Percentiles rank a stretch among this genome's conserved stretches.
Evolutionary conservation across 2,888 invertebrate species (phyloP).

Genomic region (Heteromyza rotundicornis): DNA sequence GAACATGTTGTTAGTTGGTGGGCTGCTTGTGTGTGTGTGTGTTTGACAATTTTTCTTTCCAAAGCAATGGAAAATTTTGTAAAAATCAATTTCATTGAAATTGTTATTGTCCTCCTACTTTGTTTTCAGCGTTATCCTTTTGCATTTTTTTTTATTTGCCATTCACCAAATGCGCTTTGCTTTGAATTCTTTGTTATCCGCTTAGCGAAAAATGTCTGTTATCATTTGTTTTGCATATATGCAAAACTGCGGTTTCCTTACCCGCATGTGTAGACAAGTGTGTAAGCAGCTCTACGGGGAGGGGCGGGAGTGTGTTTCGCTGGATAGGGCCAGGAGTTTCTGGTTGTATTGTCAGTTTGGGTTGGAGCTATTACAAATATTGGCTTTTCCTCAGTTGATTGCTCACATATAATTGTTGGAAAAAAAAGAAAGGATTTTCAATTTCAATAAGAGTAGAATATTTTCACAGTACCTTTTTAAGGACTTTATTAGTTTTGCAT

Average conservation of each 20-base stretch:
- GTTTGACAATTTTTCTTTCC: too few species aligned
- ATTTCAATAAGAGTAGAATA: too few species aligned
- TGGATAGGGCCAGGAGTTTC: too few species aligned
- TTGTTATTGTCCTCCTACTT: neutral
- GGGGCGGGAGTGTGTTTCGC: too few species aligned
- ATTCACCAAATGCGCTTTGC: neutral
- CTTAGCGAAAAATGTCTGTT: neutral
- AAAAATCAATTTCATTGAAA: neutral
- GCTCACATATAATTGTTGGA: neutral
- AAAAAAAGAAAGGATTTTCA: too few species aligned
- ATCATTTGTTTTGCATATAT: neutral
- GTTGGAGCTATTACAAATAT: neutral
- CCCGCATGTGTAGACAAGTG: neutral
- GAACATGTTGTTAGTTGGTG: too few species aligned
- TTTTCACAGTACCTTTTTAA: too few species aligned
- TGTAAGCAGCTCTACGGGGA: too few species aligned
- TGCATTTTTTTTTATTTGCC: too few species aligned
- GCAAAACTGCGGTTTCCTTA: conserved; percentile 1
- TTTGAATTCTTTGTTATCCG: conserved; percentile 3
- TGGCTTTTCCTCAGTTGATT: neutral
- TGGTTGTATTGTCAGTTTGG: neutral
- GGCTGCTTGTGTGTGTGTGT: too few species aligned
- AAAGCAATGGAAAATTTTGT: too few species aligned
- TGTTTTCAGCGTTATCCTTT: neutral
- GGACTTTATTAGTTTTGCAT: too few species aligned